Evolutionary conservation across 2,888 invertebrate genomes (phyloP).

Genomic region (Salticus scenicus): DNA sequence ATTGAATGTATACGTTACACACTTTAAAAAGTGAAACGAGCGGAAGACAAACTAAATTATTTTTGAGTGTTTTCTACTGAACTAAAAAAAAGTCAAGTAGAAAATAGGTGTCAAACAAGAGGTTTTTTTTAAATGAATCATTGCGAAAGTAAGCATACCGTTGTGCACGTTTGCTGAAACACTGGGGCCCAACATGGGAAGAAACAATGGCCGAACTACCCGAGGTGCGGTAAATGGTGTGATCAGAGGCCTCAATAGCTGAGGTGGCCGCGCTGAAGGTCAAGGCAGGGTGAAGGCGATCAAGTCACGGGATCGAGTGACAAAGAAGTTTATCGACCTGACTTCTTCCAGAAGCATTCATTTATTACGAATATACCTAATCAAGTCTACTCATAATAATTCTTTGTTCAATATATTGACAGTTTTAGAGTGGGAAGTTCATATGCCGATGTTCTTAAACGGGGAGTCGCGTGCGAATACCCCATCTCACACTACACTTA

Average conservation of each 20-base stretch:
- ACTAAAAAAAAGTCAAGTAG: too few species aligned
- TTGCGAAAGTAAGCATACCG: neutral
- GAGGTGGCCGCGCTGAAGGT: constrained; percentile 22
- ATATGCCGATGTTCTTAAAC: neutral
- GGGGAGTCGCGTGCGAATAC: neutral
- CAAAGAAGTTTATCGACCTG: constrained; percentile 43
- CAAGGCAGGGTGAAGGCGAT: constrained; percentile 45
- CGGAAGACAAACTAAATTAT: too few species aligned
- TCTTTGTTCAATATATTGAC: neutral
- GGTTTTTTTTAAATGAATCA: neutral
- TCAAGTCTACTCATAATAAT: neutral
- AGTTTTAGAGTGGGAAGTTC: neutral
- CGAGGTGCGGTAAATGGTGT: neutral
- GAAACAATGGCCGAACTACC: neutral
- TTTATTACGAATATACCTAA: neutral
- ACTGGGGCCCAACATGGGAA: neutral
- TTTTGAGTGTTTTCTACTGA: too few species aligned
- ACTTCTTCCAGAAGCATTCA: neutral
- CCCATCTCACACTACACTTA: neutral
- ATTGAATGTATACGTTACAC: too few species aligned
- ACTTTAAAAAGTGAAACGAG: too few species aligned
- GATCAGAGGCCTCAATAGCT: neutral
- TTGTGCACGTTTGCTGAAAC: neutral
- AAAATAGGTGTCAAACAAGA: neutral
- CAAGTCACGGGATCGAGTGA: constrained; percentile 31